These are phyloP conservation scores for Hestina assimilis DNA, from an alignment of 1,140 invertebrate species.

Conservation along the genomic window DNA sequence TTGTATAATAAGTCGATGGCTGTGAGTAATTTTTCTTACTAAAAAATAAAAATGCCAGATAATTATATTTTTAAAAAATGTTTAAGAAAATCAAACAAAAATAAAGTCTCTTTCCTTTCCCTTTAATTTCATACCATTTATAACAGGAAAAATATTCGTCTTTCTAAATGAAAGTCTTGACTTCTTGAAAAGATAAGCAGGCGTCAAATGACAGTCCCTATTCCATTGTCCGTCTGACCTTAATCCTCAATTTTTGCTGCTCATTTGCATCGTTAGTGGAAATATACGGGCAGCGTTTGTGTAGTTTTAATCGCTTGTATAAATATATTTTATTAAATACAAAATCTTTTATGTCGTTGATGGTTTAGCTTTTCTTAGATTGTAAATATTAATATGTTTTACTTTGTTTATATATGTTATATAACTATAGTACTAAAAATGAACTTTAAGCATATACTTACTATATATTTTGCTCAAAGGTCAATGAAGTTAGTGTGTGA, in stretches of 20 bases:
- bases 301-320: background rate
- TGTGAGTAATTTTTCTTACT: no score
- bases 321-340: background rate
- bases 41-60: no score
- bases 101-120: slow-evolving; percentile 1
- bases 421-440: no score
- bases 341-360: background rate
- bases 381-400: background rate
- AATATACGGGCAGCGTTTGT: slow-evolving; percentile 16
- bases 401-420: no score
- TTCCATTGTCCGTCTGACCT: slow-evolving; percentile 49
- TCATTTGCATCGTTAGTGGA: slow-evolving; percentile 30
- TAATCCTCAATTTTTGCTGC: slow-evolving; percentile 47
- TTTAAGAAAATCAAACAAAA: background rate
- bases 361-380: no score
- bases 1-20: no score
- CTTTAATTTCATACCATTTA: slow-evolving; percentile 3
- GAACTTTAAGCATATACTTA: no score
- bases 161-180: slow-evolving; percentile 16
- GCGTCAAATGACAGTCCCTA: slow-evolving; percentile 25
- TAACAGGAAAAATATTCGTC: slow-evolving; percentile 22
- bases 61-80: no score
- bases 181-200: slow-evolving; percentile 26
- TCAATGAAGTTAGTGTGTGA: no score
- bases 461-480: no score